Evolutionary conservation across 2,888 invertebrate genomes (phyloP).

Genomic region (Lacanobia wlatinum): DNA sequence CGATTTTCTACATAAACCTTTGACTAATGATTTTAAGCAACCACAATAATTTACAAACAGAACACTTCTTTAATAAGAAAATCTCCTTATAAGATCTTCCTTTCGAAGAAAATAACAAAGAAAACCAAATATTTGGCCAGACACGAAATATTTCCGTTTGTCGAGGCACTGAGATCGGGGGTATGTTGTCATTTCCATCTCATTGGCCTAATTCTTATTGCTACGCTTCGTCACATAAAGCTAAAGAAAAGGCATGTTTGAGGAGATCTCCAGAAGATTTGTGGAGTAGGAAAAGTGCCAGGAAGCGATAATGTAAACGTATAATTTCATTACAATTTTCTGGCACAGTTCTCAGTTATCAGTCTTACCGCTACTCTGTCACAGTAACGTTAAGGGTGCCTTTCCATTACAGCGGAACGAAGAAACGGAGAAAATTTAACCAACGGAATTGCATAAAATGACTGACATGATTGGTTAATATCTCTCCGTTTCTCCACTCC

Average conservation of each 20-base stretch:
- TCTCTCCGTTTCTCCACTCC: no score
- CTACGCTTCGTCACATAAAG: background rate
- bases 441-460: no score
- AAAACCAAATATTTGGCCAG: slow-evolving; percentile 18
- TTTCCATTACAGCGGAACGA: no score
- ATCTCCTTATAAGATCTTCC: background rate
- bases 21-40: no score
- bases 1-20: background rate
- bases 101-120: slow-evolving; percentile 20
- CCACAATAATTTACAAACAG: background rate
- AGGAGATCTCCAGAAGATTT: slow-evolving; percentile 8
- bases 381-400: background rate
- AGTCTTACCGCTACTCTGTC: background rate
- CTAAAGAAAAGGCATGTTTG: background rate
- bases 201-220: slow-evolving; percentile 42
- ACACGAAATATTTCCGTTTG: slow-evolving; percentile 21
- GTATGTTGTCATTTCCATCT: slow-evolving; percentile 38
- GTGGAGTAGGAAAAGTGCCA: background rate
- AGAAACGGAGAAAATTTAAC: no score
- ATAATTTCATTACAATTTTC: background rate
- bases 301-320: background rate
- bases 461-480: no score
- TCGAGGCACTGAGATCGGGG: slow-evolving; percentile 13
- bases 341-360: background rate
- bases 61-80: slow-evolving; percentile 4